Evolutionary conservation across 2,888 invertebrate species (phyloP).

Genomic region (Cheilosia soror): DNA sequence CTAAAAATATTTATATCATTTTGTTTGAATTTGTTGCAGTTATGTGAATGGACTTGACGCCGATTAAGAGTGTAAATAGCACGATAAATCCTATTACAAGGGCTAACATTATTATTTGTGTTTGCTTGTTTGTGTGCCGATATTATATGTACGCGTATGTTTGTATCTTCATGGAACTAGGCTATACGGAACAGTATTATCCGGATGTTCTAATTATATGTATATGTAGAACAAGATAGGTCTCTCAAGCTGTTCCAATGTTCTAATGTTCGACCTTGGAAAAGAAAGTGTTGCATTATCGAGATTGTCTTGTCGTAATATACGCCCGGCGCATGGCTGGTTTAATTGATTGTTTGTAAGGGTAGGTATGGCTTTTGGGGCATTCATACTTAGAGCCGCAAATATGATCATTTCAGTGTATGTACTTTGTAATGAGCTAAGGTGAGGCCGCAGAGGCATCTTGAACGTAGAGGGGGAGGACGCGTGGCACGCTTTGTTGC

Average conservation of each 20-base stretch:
- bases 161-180: neutral
- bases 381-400: no score
- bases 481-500: no score
- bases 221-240: no score
- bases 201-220: conserved; percentile 24
- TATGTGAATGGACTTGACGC: conserved; percentile 26
- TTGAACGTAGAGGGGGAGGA: no score
- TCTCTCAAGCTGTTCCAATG: neutral
- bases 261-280: neutral
- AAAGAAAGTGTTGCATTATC: conserved; percentile 15
- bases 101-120: neutral
- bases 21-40: conserved; percentile 13
- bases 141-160: neutral
- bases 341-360: neutral
- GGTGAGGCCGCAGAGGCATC: no score
- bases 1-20: neutral
- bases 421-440: no score
- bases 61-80: conserved; percentile 17
- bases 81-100: conserved; percentile 19
- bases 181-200: conserved; percentile 17
- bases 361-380: no score
- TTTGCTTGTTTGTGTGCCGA: neutral
- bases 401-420: no score
- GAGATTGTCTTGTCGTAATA: neutral
- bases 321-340: neutral